These are phyloP conservation scores for Tichodroma muraria DNA, from an alignment of 2,113 vertebrate genomes.

Conservation along the genomic window DNA sequence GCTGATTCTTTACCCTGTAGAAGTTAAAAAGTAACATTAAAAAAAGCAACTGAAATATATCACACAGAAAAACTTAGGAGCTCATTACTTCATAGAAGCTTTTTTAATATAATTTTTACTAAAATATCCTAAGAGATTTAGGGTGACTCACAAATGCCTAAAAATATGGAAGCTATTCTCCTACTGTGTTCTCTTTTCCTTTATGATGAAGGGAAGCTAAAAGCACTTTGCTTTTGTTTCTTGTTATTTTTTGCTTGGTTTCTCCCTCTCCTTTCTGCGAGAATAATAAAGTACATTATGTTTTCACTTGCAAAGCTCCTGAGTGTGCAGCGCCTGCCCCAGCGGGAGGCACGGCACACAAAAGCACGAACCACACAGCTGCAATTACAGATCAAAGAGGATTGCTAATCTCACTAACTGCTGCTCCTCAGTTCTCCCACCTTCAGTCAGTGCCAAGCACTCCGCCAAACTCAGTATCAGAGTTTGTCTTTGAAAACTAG, in stretches of 20 bases:
- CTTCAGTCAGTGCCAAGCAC: neutral
- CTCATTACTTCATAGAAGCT: neutral
- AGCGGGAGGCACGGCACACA: neutral
- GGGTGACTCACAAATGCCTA: slow-evolving; percentile 23
- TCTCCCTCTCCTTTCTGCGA: neutral
- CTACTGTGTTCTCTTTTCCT: neutral
- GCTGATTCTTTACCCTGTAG: neutral
- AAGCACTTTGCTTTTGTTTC: slow-evolving; percentile 22
- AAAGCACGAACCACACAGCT: neutral
- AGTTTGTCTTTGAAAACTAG: neutral
- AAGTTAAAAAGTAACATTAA: neutral
- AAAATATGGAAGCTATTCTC: slow-evolving; percentile 26
- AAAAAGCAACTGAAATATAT: neutral
- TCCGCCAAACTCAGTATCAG: neutral
- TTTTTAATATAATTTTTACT: neutral
- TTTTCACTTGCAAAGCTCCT: neutral
- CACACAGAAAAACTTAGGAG: neutral
- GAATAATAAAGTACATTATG: neutral
- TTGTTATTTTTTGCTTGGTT: neutral
- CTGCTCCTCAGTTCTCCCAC: neutral
- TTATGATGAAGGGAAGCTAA: neutral
- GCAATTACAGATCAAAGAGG: neutral
- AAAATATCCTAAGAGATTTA: slow-evolving; percentile 9
- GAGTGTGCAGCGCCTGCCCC: neutral
- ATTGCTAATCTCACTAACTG: neutral